phyloP scores from a whole-genome alignment of 2,888 invertebrate species.

The Apocheima hispidaria region DNA sequence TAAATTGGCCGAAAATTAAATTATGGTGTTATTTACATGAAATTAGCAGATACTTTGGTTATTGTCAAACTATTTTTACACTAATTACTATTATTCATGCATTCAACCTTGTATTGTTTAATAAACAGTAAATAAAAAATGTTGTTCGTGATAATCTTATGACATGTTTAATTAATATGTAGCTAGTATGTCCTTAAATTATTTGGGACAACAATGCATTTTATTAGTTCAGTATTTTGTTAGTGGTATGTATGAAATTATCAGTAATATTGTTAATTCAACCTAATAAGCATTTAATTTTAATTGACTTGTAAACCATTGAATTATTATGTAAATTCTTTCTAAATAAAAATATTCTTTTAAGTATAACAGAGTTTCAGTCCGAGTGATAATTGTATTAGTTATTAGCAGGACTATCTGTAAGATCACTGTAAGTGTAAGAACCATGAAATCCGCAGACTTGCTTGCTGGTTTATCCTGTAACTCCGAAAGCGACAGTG shows the following conservation, averaged over 20 bases:
- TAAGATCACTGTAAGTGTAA: too few relatives aligned
- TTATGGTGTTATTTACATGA: background rate
- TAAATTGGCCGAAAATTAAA: background rate
- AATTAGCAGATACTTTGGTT: too few relatives aligned
- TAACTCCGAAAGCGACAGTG: too few relatives aligned
- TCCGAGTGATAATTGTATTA: background rate
- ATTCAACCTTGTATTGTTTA: too few relatives aligned
- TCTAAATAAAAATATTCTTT: slow-evolving; percentile 36
- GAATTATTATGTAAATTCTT: slow-evolving; percentile 36
- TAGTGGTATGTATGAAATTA: slow-evolving; percentile 2
- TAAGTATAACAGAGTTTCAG: slow-evolving; percentile 15
- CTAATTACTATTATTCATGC: too few relatives aligned
- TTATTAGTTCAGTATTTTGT: slow-evolving; percentile 19
- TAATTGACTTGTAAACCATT: slow-evolving; percentile 35
- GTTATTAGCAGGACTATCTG: too few relatives aligned
- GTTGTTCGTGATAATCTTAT: too few relatives aligned
- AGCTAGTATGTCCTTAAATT: background rate
- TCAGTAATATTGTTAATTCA: slow-evolving; percentile 2
- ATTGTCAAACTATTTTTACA: too few relatives aligned
- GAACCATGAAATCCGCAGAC: too few relatives aligned
- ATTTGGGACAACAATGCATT: background rate
- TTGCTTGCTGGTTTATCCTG: too few relatives aligned
- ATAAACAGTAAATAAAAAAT: too few relatives aligned
- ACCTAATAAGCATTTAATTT: slow-evolving; percentile 39
- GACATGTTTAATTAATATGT: too few relatives aligned